phyloP scores from a whole-genome alignment of 2,888 invertebrate genomes.

The Eristalis pertinax region DNA sequence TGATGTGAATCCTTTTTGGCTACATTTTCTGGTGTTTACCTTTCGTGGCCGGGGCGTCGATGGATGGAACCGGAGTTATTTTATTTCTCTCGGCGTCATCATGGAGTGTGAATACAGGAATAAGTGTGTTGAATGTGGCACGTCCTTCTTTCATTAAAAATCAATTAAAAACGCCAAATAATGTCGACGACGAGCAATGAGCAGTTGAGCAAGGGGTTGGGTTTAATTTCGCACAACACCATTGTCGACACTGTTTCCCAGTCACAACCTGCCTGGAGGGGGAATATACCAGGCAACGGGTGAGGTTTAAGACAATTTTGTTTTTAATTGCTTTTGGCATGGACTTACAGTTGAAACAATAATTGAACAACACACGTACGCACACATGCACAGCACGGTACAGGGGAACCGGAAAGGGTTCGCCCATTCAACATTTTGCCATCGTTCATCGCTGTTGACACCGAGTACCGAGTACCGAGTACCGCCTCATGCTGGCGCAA shows the following conservation, averaged over 20 bases:
- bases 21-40: constrained; percentile 43
- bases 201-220: background rate
- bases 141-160: constrained; percentile 66
- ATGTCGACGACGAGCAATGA: constrained; percentile 16
- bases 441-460: background rate
- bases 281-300: background rate
- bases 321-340: constrained; percentile 51
- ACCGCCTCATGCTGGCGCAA: background rate
- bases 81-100: constrained; percentile 2
- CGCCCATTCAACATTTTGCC: background rate
- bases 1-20: constrained; percentile 49
- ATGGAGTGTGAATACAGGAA: constrained; percentile 27
- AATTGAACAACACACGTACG: constrained; percentile 2
- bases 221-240: background rate
- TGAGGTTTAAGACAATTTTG: constrained; percentile 39
- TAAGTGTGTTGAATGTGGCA: constrained; percentile 31
- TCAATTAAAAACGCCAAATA: constrained; percentile 66
- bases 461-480: background rate
- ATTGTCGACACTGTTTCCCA: background rate
- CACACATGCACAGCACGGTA: background rate
- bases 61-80: background rate
- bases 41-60: background rate
- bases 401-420: background rate
- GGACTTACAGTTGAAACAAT: constrained; percentile 20
- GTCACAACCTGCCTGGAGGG: background rate